phyloP scores from a whole-genome alignment of 2,888 invertebrate species.

The Phengaris arion region DNA sequence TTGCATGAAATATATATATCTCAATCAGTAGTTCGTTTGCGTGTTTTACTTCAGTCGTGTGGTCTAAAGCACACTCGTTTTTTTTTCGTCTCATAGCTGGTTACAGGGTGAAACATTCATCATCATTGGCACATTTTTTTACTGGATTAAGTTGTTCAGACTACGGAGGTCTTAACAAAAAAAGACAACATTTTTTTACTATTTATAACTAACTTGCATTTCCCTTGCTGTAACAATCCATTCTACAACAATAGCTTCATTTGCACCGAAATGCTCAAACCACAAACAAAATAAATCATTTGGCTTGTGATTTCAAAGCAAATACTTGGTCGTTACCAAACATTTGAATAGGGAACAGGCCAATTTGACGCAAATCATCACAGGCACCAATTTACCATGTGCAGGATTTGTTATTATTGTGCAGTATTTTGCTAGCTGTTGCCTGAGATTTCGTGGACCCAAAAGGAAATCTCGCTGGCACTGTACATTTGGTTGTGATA shows the following conservation, averaged over 20 bases:
- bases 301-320: constrained; percentile 4
- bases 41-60: too few relatives aligned
- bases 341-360: constrained; percentile 5
- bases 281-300: constrained; percentile 22
- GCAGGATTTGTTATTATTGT: neutral
- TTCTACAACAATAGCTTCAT: neutral
- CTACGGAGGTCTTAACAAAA: too few relatives aligned
- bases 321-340: constrained; percentile 15
- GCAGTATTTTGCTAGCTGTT: neutral
- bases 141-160: too few relatives aligned
- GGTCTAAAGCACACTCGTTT: too few relatives aligned
- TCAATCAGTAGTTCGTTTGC: too few relatives aligned
- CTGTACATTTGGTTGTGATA: neutral
- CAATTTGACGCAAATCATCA: constrained; percentile 18
- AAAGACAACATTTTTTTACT: too few relatives aligned
- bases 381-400: neutral
- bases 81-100: neutral
- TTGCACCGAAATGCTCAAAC: constrained; percentile 7
- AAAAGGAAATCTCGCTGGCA: neutral
- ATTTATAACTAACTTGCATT: neutral
- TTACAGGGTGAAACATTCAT: neutral
- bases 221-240: neutral
- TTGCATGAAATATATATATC: too few relatives aligned
- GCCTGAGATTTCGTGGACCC: neutral
- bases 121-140: too few relatives aligned